Conservation (phyloP, 2,888 invertebrate species). For the Eupithecia insigniata region DNA sequence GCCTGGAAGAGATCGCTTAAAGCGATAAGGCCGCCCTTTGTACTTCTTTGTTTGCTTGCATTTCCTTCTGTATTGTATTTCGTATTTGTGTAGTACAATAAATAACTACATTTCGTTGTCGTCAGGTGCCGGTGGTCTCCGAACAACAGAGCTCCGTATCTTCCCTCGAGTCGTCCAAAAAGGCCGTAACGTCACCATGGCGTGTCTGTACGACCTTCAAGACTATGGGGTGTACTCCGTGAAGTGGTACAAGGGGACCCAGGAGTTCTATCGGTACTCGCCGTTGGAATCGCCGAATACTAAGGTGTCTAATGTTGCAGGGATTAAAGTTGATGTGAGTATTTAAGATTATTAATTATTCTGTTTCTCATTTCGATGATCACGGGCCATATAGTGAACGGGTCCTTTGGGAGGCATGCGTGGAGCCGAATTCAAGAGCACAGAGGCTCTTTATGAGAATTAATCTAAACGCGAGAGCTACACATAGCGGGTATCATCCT, state of each 20-base stretch:
- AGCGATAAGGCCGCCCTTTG: too few relatives aligned
- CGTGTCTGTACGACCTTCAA: slow-evolving; percentile 90
- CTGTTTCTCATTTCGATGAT: too few relatives aligned
- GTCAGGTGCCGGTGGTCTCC: slow-evolving; percentile 86
- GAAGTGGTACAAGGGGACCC: slow-evolving; percentile 92
- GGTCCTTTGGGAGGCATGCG: too few relatives aligned
- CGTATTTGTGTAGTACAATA: too few relatives aligned
- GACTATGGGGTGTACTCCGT: slow-evolving; percentile 91
- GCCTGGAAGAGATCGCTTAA: too few relatives aligned
- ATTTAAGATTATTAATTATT: slow-evolving; percentile 18
- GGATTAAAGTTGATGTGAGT: slow-evolving; percentile 93
- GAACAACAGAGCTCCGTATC: slow-evolving; percentile 88
- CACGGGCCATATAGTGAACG: too few relatives aligned
- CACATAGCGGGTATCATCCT: too few relatives aligned
- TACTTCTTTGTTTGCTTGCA: too few relatives aligned
- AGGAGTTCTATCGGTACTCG: slow-evolving; percentile 93
- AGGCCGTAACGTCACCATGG: slow-evolving; percentile 87
- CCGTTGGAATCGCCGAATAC: slow-evolving; percentile 89
- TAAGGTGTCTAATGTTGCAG: slow-evolving; percentile 88
- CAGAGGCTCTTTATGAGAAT: too few relatives aligned
- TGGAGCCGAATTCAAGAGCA: too few relatives aligned
- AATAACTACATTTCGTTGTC: slow-evolving; percentile 43
- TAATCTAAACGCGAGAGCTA: too few relatives aligned
- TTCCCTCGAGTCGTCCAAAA: slow-evolving; percentile 89
- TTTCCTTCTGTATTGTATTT: too few relatives aligned